Percentiles rank a stretch among this genome's conserved stretches.
Evolutionary conservation across 2,888 invertebrate genomes (phyloP).

Genomic region (Cyclophora albipunctata): DNA sequence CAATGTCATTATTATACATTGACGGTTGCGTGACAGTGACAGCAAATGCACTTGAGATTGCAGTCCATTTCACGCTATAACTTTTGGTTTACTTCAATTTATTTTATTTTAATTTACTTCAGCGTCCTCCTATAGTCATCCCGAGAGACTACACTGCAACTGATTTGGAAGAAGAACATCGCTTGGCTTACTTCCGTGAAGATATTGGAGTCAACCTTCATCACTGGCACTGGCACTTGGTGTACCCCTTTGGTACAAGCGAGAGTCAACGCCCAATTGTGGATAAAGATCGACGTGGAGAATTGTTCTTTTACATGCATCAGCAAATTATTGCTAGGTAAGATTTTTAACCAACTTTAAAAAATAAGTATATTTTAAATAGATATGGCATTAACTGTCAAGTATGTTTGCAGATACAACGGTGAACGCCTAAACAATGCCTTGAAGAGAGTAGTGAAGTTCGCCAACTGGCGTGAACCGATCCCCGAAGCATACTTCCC

Average conservation of each 20-base stretch:
- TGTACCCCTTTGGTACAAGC: constrained; percentile 78
- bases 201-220: constrained; percentile 87
- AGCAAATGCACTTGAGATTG: background rate
- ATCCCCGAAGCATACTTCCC: constrained; percentile 88
- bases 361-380: too few species aligned
- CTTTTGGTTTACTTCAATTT: background rate
- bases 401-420: constrained; percentile 76
- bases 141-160: constrained; percentile 86
- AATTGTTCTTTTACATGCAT: constrained; percentile 89
- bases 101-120: constrained; percentile 15
- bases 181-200: constrained; percentile 87
- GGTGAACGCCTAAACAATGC: constrained; percentile 84
- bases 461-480: constrained; percentile 80
- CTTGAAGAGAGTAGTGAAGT: constrained; percentile 77
- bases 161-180: constrained; percentile 86
- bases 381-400: background rate
- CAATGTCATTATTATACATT: too few species aligned
- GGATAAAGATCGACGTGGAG: constrained; percentile 84
- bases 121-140: constrained; percentile 80
- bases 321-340: constrained; percentile 67
- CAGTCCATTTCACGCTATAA: constrained; percentile 16
- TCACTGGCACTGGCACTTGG: constrained; percentile 89
- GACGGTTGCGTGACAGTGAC: too few species aligned
- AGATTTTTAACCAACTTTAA: too few species aligned
- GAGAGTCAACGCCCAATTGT: constrained; percentile 68